Evolutionary conservation across 2,113 vertebrate species (phyloP).

Genomic region (Pteropus alecto): DNA sequence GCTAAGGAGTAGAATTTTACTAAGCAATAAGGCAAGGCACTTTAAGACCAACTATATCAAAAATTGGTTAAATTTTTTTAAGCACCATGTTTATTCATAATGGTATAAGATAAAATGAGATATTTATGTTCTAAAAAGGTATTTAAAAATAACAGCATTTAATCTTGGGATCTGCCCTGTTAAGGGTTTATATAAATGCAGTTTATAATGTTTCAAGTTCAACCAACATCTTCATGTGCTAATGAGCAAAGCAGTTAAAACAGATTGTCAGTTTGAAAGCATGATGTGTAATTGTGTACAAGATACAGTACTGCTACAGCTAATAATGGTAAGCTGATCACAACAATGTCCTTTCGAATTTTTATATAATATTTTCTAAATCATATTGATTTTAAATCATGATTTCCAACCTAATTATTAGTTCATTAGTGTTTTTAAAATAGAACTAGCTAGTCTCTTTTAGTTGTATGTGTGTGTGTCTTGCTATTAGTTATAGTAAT

Average conservation of each 20-base stretch:
- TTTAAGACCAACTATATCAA: constrained; percentile 4
- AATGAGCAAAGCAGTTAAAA: constrained; percentile 24
- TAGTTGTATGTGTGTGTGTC: not conserved
- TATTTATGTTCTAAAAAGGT: not conserved
- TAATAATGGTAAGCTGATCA: not conserved
- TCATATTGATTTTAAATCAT: constrained; percentile 25
- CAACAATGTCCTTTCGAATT: not conserved
- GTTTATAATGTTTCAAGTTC: not conserved
- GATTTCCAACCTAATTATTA: not conserved
- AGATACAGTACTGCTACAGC: not conserved
- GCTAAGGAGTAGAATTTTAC: not conserved
- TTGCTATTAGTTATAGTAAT: not conserved
- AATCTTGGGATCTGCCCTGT: not conserved
- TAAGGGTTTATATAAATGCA: not conserved
- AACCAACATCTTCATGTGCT: not conserved
- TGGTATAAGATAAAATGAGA: not conserved
- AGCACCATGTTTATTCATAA: constrained; percentile 16
- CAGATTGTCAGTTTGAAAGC: not conserved
- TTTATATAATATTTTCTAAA: constrained; percentile 31
- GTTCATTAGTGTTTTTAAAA: constrained; percentile 26
- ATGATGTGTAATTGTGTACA: not conserved
- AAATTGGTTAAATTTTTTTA: not conserved
- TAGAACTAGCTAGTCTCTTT: not conserved
- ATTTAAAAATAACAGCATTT: constrained; percentile 38
- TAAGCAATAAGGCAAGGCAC: not conserved